Percentiles rank a stretch among this genome's conserved stretches.
Conservation (phyloP, 2,113 vertebrate genomes). For the Toxotes jaculatrix region DNA sequence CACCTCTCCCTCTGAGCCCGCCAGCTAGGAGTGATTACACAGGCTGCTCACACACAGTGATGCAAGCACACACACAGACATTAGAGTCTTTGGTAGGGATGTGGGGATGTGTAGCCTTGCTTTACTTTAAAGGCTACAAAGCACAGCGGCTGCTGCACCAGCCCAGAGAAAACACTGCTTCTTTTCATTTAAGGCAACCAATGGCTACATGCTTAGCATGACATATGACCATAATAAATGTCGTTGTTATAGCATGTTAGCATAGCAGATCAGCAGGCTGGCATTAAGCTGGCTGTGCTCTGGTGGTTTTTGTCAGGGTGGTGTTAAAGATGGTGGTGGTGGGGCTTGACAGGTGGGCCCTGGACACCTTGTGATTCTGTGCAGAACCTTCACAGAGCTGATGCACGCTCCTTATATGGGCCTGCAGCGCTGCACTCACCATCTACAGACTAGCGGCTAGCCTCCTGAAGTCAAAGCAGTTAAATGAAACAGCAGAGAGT, state of each 20-base stretch:
- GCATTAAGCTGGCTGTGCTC: slow-evolving; percentile 39
- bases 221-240: slow-evolving; percentile 72
- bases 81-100: slow-evolving; percentile 49
- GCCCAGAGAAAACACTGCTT: slow-evolving; percentile 67
- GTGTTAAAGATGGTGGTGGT: slow-evolving; percentile 61
- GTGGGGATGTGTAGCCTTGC: slow-evolving; percentile 63
- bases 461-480: slow-evolving; percentile 49
- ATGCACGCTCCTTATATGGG: slow-evolving; percentile 70
- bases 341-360: slow-evolving; percentile 73
- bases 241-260: slow-evolving; percentile 62
- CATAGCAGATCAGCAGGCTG: slow-evolving; percentile 57
- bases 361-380: slow-evolving; percentile 75
- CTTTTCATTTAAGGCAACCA: slow-evolving; percentile 64
- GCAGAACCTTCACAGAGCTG: slow-evolving; percentile 61
- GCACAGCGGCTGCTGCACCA: slow-evolving; percentile 61
- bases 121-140: slow-evolving; percentile 74
- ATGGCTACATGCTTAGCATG: slow-evolving; percentile 51
- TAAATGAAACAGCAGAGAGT: slow-evolving; percentile 51
- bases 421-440: slow-evolving; percentile 31
- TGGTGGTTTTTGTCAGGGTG: slow-evolving; percentile 55
- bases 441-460: slow-evolving; percentile 27
- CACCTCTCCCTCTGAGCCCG: slow-evolving; percentile 74
- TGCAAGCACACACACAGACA: slow-evolving; percentile 47
- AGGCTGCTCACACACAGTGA: slow-evolving; percentile 69
- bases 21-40: slow-evolving; percentile 81